Evolutionary conservation across 2,888 invertebrate genomes (phyloP).

Genomic region (Geophilus truncorum): DNA sequence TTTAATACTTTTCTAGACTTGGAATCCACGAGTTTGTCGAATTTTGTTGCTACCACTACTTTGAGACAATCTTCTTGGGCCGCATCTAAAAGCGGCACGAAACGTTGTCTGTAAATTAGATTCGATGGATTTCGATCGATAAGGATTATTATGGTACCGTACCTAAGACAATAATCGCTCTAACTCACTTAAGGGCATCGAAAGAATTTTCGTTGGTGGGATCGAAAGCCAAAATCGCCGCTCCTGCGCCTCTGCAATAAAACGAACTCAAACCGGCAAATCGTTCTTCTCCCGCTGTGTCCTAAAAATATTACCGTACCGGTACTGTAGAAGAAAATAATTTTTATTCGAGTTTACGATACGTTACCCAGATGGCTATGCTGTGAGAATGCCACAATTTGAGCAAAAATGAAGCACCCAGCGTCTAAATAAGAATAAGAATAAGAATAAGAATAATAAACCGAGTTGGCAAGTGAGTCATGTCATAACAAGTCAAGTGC

Average conservation of each 20-base stretch:
- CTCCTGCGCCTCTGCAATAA: constrained; percentile 34
- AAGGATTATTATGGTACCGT: too few species aligned
- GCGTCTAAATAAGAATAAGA: constrained; percentile 27
- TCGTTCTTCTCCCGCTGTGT: constrained; percentile 36
- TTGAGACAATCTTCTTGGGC: constrained; percentile 33
- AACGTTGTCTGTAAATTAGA: constrained; percentile 28
- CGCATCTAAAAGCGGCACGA: constrained; percentile 32
- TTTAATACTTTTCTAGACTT: constrained; percentile 18
- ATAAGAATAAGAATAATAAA: too few species aligned
- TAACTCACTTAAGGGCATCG: constrained; percentile 31
- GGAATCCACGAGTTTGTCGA: constrained; percentile 25
- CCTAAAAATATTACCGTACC: background rate
- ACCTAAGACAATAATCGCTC: too few species aligned
- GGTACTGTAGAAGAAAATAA: background rate
- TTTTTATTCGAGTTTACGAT: background rate
- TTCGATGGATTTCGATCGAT: too few species aligned
- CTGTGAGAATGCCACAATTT: constrained; percentile 31
- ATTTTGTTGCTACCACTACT: constrained; percentile 34
- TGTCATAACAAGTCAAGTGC: background rate
- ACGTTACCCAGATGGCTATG: constrained; percentile 33
- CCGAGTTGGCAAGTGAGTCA: background rate
- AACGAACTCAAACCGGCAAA: constrained; percentile 33
- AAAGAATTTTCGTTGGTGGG: constrained; percentile 30
- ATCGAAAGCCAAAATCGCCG: constrained; percentile 35
- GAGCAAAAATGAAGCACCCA: constrained; percentile 33